Evolutionary conservation across 2,888 invertebrate species (phyloP).

Genomic region (Dysmachus trigonus): DNA sequence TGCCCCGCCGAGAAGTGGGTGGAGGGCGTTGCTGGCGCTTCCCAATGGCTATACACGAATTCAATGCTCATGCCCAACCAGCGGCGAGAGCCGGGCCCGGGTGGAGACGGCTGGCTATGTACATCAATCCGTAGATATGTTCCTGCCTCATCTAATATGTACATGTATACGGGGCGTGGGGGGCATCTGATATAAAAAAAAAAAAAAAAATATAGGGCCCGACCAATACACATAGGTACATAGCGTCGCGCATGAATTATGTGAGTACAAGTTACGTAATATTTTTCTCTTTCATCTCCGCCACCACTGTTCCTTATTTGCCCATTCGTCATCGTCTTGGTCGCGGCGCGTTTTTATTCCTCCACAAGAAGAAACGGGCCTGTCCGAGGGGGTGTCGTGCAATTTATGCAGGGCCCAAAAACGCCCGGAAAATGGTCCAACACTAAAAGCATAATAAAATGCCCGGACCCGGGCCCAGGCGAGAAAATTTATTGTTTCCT

Average conservation of each 20-base stretch:
- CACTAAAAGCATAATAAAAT: constrained; percentile 34
- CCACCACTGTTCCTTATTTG: constrained; percentile 33
- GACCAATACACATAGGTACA: constrained; percentile 41
- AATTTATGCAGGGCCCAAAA: not conserved
- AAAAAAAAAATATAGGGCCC: constrained; percentile 37
- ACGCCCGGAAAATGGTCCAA: not conserved
- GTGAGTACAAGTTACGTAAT: constrained; percentile 45
- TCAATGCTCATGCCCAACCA: constrained; percentile 56
- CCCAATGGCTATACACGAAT: constrained; percentile 55
- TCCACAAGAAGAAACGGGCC: too few relatives aligned
- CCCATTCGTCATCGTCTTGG: constrained; percentile 26
- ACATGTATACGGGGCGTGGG: constrained; percentile 11
- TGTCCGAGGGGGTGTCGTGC: not conserved
- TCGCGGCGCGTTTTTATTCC: not conserved
- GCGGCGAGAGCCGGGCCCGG: constrained; percentile 29
- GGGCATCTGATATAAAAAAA: constrained; percentile 25
- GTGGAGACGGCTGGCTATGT: constrained; percentile 20
- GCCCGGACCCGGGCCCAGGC: not conserved
- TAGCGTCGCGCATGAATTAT: constrained; percentile 51
- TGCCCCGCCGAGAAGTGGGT: constrained; percentile 51
- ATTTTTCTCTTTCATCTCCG: constrained; percentile 41
- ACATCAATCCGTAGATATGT: constrained; percentile 41
- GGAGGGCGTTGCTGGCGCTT: constrained; percentile 57
- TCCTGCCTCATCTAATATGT: constrained; percentile 29
- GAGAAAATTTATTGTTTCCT: not conserved